Evolutionary conservation across 2,797 vertebrate species (phyloP), one percentile per base, ranked within the genome.

Genomic region (Arctocebus calabarensis): DNA sequence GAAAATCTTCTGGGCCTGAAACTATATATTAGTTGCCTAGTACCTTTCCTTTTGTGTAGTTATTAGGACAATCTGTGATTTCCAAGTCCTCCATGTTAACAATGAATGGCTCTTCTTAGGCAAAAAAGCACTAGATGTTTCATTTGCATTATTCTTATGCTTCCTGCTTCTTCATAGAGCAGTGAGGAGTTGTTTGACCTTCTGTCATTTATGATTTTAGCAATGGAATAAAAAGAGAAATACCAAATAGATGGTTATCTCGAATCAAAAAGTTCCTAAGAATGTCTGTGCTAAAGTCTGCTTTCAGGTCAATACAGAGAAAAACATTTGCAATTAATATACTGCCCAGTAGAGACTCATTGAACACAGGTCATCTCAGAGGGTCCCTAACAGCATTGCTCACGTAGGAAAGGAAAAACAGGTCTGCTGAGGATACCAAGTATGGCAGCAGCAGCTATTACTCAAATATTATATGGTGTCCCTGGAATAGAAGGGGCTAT

Each of bases 381-480:
- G 29, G 12, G 32, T 27, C 8, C 29, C 37, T 66, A 43, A 82
- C 68, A 88, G 7, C 62, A 57, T 23, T 29, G 23, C 45, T 91
- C 81, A 34, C 0, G 9, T 9, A 19, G 9, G 71, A 20, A 57
- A 29, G 11, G 22, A 19, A 82, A 94, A 86, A 4, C 25, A 84
- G 66, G 5, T 20, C 34, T 16, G 12, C 34, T 0, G 14, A 48
- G 70, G 73, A n/a, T 29, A 34, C 40, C 20, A 20, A 7, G 10
- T 5, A 10, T 13, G 7, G 14, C 3, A 34, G 29, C 37, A 55
- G 77, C 7, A 62, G n/a, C 1, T 23, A 9, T 5, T 11, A 45
- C 16, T 23, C 13, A 61, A 45, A n/a, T 19, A 14, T 29, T 34
- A 29, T 0, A 1, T 2, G 3, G 7, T 8, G 3, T 7, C 45